Percentiles rank a stretch among this genome's conserved stretches.
phyloP scores from a whole-genome alignment of 2,797 vertebrate species.

The Chelidonichthys spinosus region DNA sequence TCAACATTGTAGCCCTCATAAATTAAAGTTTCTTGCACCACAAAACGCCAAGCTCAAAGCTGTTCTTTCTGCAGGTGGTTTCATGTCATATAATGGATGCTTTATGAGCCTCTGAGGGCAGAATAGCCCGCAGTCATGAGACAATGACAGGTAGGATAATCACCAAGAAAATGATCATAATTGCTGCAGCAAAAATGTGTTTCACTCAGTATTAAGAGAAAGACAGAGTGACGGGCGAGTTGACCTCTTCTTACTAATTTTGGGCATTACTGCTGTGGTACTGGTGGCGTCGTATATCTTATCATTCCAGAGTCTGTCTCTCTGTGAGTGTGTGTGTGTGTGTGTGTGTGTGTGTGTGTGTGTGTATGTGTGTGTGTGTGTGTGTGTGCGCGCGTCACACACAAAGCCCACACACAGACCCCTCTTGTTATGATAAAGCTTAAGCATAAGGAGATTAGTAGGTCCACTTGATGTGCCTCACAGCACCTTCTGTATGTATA shows the following conservation, averaged over 20 bases:
- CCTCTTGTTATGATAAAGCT: conserved; percentile 65
- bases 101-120: conserved; percentile 29
- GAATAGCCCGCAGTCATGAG: conserved; percentile 21
- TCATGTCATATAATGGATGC: conserved; percentile 14
- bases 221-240: background rate
- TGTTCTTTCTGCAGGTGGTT: background rate
- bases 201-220: conserved; percentile 18
- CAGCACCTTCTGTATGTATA: conserved; percentile 10
- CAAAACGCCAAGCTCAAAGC: background rate
- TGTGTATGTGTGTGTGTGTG: conserved; percentile 25
- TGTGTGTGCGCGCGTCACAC: background rate
- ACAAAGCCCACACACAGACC: conserved; percentile 48
- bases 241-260: conserved; percentile 66
- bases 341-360: conserved; percentile 8
- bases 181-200: conserved; percentile 7
- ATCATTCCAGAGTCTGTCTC: conserved; percentile 53
- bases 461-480: conserved; percentile 7
- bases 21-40: background rate
- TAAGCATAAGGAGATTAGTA: conserved; percentile 27
- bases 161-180: conserved; percentile 18
- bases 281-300: conserved; percentile 56
- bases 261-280: conserved; percentile 66
- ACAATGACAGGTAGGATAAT: conserved; percentile 15
- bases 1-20: background rate
- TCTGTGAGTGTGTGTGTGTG: conserved; percentile 12